Evolutionary conservation across 2,888 invertebrate species (phyloP).

Genomic region (Notodonta ziczac): DNA sequence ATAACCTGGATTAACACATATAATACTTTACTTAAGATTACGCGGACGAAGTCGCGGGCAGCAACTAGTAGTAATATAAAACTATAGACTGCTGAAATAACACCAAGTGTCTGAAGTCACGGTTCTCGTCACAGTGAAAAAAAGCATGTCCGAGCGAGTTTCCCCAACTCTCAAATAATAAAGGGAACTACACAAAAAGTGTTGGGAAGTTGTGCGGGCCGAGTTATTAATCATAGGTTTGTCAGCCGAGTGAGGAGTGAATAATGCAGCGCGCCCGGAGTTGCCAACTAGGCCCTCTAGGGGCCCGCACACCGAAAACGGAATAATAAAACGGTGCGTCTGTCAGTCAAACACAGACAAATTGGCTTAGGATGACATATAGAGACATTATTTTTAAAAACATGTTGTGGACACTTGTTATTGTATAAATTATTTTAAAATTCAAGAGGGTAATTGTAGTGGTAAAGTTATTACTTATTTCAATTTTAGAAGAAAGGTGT

Average conservation of each 20-base stretch:
- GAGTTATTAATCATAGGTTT: slow-evolving; percentile 47
- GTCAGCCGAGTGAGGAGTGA: slow-evolving; percentile 44
- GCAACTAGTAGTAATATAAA: no score
- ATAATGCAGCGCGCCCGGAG: slow-evolving; percentile 49
- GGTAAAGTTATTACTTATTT: no score
- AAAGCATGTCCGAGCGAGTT: slow-evolving; percentile 2
- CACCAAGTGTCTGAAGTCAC: not conserved
- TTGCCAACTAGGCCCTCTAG: slow-evolving; percentile 31
- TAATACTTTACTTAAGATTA: no score
- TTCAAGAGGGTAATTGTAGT: no score
- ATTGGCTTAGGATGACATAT: no score
- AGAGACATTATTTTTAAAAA: no score
- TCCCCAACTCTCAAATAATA: slow-evolving; percentile 9
- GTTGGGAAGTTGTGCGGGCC: slow-evolving; percentile 19
- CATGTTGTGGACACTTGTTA: no score
- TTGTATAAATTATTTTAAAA: no score
- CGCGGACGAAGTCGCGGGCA: no score
- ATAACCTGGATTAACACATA: no score
- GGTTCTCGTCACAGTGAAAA: not conserved
- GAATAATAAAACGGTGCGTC: not conserved
- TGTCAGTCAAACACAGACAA: not conserved
- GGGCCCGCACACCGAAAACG: slow-evolving; percentile 8
- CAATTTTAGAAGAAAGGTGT: no score
- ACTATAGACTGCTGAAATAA: not conserved
- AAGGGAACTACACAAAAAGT: slow-evolving; percentile 22